Evolutionary conservation across 1,140 invertebrate genomes (phyloP), one percentile per base, ranked within the genome.

Genomic region (Drosophila quadrilineata): DNA sequence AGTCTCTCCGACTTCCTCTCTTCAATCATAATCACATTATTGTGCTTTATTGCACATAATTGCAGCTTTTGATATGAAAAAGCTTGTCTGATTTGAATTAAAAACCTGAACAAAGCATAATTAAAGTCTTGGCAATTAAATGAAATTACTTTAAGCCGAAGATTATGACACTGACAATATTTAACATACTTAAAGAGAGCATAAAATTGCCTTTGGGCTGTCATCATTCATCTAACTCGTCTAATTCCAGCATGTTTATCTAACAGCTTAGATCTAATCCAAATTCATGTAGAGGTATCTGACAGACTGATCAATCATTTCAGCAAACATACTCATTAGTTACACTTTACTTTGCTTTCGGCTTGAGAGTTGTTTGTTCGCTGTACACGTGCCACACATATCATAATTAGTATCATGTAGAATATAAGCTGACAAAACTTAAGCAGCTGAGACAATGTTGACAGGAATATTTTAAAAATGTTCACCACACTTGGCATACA

Each of bases 341-440:
- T 54, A 26, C 17, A 49, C 56, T 49, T 31, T n/a, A n/a, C n/a
- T n/a, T n/a, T n/a, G n/a, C n/a, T n/a, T n/a, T n/a, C 8, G 26
- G 24, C 33, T 28, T 41, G 36, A 50, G 49, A 41, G 56, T 41
- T 16, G 36, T 29, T 19, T 38, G 38, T 28, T 19, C 43, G 54
- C 8, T 24, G 12, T 28, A 58, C 67, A 58, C 69, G 59, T 69
- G 63, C 19, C 68, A 54, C 50, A 60, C 65, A 53, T 48, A 65
- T 76, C 71, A 53, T 62, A 84, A 84, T 84, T 84, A 73, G 67
- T 68, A 84, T 82, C 76, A 76, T 84, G 77, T 56, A 54, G 31
- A 43, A n/a, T n/a, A n/a, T n/a, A n/a, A n/a, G n/a, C n/a, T n/a
- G 52, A 73, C 59, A 73, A 48, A 29, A 6, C 33, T 29, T 2